phyloP scores from a whole-genome alignment of 2,888 invertebrate genomes.

The Caenorhabditis imperialis region DNA sequence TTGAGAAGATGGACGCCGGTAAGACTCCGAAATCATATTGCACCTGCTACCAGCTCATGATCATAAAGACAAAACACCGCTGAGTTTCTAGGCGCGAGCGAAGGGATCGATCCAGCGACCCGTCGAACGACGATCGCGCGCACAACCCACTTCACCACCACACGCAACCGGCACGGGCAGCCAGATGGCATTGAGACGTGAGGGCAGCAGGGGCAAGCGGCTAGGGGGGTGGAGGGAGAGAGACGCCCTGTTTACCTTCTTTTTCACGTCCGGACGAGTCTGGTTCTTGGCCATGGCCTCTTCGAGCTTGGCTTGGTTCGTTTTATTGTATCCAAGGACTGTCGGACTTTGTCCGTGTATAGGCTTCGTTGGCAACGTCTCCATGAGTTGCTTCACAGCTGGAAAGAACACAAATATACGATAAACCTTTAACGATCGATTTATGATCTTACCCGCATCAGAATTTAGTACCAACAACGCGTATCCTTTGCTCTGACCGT shows the following conservation, averaged over 20 bases:
- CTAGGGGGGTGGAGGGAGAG: not conserved
- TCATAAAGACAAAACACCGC: constrained; percentile 48
- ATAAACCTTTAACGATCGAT: too few species aligned
- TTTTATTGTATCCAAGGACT: constrained; percentile 95
- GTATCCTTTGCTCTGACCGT: constrained; percentile 82
- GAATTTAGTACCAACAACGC: constrained; percentile 95
- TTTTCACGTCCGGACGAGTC: constrained; percentile 56
- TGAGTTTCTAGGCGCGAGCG: constrained; percentile 39
- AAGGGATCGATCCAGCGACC: constrained; percentile 23
- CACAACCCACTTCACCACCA: constrained; percentile 41
- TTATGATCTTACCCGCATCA: constrained; percentile 83
- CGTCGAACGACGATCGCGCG: not conserved
- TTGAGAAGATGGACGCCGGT: constrained; percentile 50
- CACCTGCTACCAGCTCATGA: constrained; percentile 57
- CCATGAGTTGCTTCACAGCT: constrained; percentile 84
- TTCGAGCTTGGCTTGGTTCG: constrained; percentile 82
- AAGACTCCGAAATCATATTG: constrained; percentile 46
- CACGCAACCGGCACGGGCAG: not conserved
- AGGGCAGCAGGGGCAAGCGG: not conserved
- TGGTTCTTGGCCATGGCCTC: constrained; percentile 66
- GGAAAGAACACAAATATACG: too few species aligned
- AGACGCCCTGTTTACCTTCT: constrained; percentile 44
- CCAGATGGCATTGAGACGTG: not conserved
- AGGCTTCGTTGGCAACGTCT: constrained; percentile 90
- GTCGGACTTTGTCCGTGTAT: constrained; percentile 95